A percentile compares a stretch with the other conserved stretches of the same genome.
Conservation (phyloP, 2,888 invertebrate species). For the Phasia obesa region DNA sequence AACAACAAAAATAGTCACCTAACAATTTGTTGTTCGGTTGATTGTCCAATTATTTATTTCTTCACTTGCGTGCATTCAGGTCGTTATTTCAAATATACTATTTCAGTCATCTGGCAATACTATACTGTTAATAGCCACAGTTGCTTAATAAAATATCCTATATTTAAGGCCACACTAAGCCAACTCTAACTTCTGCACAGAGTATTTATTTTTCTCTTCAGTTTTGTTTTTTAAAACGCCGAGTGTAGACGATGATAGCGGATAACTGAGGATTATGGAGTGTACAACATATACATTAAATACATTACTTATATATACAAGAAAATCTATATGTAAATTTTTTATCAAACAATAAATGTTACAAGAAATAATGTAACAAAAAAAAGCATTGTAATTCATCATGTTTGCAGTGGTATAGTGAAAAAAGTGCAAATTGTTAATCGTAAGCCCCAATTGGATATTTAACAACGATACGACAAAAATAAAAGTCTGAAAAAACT, state of each 20-base stretch:
- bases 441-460: background rate
- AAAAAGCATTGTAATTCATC: no score
- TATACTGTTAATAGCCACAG: background rate
- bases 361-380: background rate
- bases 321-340: slow-evolving; percentile 53
- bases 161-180: background rate
- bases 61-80: no score
- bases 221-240: slow-evolving; percentile 65
- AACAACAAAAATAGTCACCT: no score
- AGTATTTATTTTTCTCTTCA: slow-evolving; percentile 46
- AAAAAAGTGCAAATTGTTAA: slow-evolving; percentile 10
- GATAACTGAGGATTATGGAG: background rate
- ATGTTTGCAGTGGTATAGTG: no score
- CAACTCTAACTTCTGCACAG: slow-evolving; percentile 51
- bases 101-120: background rate
- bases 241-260: slow-evolving; percentile 39
- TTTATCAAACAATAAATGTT: slow-evolving; percentile 18
- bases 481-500: slow-evolving; percentile 1
- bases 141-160: no score
- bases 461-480: background rate
- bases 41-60: no score
- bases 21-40: no score
- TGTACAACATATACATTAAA: slow-evolving; percentile 22
- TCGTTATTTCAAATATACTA: no score
- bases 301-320: slow-evolving; percentile 27